phyloP scores from a whole-genome alignment of 2,113 vertebrate species.

The Takifugu flavidus region DNA sequence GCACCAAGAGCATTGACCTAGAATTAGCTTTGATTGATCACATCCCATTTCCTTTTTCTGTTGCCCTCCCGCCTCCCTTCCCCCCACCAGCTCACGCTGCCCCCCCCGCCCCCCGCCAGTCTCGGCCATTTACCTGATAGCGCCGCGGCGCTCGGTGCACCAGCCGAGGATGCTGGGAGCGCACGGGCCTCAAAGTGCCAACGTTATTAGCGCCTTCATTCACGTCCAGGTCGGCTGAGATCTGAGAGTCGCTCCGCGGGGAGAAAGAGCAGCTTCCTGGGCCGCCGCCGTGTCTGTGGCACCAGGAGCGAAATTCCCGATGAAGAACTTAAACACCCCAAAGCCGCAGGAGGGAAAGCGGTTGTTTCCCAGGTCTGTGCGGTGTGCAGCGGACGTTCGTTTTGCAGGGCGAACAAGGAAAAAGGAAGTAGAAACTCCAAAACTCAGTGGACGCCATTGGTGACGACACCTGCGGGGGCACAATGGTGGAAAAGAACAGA shows the following conservation, averaged over 20 bases:
- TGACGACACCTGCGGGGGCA: background rate
- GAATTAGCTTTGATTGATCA: slow-evolving; percentile 57
- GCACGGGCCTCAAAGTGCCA: background rate
- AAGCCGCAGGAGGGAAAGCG: background rate
- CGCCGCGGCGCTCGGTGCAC: slow-evolving; percentile 36
- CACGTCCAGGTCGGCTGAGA: no score
- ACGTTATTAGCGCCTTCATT: background rate
- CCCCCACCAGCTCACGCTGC: background rate
- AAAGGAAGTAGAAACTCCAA: background rate
- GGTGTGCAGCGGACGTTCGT: no score
- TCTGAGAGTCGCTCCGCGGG: no score
- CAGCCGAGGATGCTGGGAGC: slow-evolving; percentile 46
- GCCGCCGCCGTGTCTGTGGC: no score
- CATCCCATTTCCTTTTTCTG: slow-evolving; percentile 44
- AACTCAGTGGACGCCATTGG: background rate
- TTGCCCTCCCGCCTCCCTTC: background rate
- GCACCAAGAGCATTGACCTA: slow-evolving; percentile 45
- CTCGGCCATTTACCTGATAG: slow-evolving; percentile 49
- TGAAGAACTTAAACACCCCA: background rate
- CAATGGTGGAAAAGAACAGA: slow-evolving; percentile 1
- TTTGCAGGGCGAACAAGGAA: background rate
- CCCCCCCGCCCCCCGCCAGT: background rate
- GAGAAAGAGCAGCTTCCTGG: no score
- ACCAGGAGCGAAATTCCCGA: no score
- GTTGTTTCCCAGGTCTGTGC: no score